Evolutionary conservation across 2,113 vertebrate genomes (phyloP), one percentile per base, ranked within the genome.

Genomic region (Peromyscus polionotus): DNA sequence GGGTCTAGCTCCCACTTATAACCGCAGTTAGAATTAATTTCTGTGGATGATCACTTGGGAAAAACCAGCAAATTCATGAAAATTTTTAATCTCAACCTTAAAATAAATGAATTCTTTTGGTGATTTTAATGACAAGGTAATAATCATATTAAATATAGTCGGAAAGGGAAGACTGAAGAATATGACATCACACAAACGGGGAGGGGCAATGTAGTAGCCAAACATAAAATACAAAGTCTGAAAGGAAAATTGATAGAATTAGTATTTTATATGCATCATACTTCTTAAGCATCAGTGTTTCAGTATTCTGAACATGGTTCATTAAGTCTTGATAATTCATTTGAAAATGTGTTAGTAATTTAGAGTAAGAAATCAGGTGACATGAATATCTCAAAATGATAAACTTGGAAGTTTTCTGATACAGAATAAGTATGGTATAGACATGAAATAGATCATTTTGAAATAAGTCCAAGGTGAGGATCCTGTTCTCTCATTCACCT

Each of bases 11-110:
- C 36, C 48, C 45, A 42, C 20, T 33, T 92, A 31, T 45, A 14
- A 19, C 8, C 63, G 28, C 42, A 80, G 9, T 91, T 86, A 45
- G 19, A 54, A 86, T n/a, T 91, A 73, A 89, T 91, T 83, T 93
- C 89, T 87, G 65, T 93, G 88, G 39, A 13, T 57, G 70, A 73
- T 22, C 33, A 73, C 5, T 42, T 91, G 72, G 76, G 51, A 95
- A 61, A 96, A 42, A 59, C 7, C 79, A 59, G 57, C 4, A 93
- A 75, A 77, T 45, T 54, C 51, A 89, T 63, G 12, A 85, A 26
- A 92, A 51, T 42, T 59, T 94, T 89, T 77, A 79, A 81, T 81
- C 88, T 96, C n/a, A 93, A 75, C 17, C 28, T 92, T 13, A 65
- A n/a, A 57, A 28, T 70, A 65, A 90, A 77, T 88, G 22, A 95